phyloP scores from a whole-genome alignment of 2,113 vertebrate species.

The Columba janthina region DNA sequence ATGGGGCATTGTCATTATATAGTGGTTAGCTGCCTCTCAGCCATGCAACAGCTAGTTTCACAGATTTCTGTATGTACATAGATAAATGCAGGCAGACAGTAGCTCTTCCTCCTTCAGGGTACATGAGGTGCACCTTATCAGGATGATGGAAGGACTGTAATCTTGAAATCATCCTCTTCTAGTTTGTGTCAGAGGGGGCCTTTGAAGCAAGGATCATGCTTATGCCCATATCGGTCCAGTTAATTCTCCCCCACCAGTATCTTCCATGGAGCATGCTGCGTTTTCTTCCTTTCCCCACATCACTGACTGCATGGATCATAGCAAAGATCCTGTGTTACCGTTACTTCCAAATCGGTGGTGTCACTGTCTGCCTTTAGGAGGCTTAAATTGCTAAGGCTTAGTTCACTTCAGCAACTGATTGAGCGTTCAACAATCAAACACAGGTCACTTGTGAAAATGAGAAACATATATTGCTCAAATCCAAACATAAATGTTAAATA shows the following conservation, averaged over 20 bases:
- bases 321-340: neutral
- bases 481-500: neutral
- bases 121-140: neutral
- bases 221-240: neutral
- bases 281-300: neutral
- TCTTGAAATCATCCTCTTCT: neutral
- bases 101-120: neutral
- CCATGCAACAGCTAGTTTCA: neutral
- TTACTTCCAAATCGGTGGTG: neutral
- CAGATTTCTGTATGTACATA: neutral
- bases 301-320: neutral
- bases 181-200: neutral
- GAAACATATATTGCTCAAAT: neutral
- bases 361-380: neutral
- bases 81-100: neutral
- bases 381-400: neutral
- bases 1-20: neutral
- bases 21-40: neutral
- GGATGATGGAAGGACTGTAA: neutral
- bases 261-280: neutral
- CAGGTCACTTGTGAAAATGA: neutral
- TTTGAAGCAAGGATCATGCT: neutral
- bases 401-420: neutral
- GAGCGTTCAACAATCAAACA: neutral
- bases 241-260: neutral